Base-by-base conservation (phyloP, 1,140 invertebrate genomes). In the Drosophila littoralis region DNA sequence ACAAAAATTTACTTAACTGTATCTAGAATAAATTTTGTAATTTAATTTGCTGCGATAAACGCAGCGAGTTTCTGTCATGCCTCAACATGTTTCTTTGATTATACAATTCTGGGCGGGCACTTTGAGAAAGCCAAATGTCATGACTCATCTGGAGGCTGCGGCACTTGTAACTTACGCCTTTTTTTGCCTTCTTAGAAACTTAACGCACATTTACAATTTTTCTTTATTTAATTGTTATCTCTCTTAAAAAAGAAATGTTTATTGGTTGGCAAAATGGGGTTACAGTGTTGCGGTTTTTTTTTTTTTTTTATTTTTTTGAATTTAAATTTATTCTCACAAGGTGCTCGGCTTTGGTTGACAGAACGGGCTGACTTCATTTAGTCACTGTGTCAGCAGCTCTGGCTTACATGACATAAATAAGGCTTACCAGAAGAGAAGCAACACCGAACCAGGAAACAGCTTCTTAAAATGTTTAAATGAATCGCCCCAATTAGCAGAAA, bases 1-100 rank as follows among this genome's bases (percentile, higher is more conserved):
- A 89, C 63, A 48, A 73, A 78, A 89, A 70, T 90, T 81, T 89
- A 89, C 84, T 89, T 89, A 89, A 89, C 84, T 84, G 84, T 89
- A 84, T 78, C 77, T 89, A 88, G 77, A 84, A 83, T 77, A 73
- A 38, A 58, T 83, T 64, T 55, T 65, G 7, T 63, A 48, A 71
- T 52, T 71, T 64, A 58, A 64, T 75, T 70, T 51, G 38, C 50
- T 40, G 12, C 28, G 33, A 45, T 36, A 68, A 74, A 9, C 40
- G 9, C 36, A 33, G 13, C 28, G 52, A 15, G 28, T 45, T 9
- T 68, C 35, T 75, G 57, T 69, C 32, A 33, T 45, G 65, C 17
- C 12, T 51, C 10, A 54, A 15, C 42, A 43, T 54, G 33, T 70
- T 81, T 75, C 65, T 22, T 13, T 35, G 42, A 71, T 73, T 61